Base-by-base conservation (phyloP, 2,888 invertebrate species). In the Silvanus unidentatus region DNA sequence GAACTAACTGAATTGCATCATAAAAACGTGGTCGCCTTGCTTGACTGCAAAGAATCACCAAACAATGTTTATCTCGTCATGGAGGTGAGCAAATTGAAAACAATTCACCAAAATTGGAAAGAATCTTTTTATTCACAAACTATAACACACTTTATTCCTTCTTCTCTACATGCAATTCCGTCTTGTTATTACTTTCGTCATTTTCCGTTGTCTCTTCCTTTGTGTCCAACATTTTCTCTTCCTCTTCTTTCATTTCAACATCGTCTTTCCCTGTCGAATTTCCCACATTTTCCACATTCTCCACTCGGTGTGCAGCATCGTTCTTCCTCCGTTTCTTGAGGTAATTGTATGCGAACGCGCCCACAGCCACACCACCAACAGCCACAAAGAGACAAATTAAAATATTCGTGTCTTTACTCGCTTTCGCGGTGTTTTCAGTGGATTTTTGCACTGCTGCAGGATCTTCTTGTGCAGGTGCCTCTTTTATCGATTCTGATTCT, bases 51-150 rank as follows among this genome's bases (percentile, higher is more conserved):
- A 78, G 97, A 99, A 76, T 92, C 95, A 47, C 80, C 87, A 53
- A 86, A 88, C 61, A 88, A 95, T 75, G 97, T 99, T 57, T 96
- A 88, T 76, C 84, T 99, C 63, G 95, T 99, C 62, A 99, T 99
- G 96, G 98, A 99, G 84, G 91, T 92, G 72, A 81, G 84, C 71
- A 47, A 34, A 14, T 36, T 37, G 11, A 16, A 32, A 12, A 32
- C n/a, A 32, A 32, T 5, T 8, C 3, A 32, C 13, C 3, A 9
- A 4, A 32, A 5, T 8, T 8, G n/a, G 32, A 32, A n/a, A 32
- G n/a, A 12, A 12, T 32, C 4, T 12, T 32, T 32, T 12, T 4
- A 32, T n/a, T n/a, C n/a, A n/a, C n/a, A n/a, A n/a, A n/a, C n/a
- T n/a, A n/a, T n/a, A n/a, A n/a, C n/a, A n/a, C n/a, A n/a, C n/a